Percentiles rank a stretch among this genome's conserved stretches.
Conservation (phyloP, 2,113 vertebrate species). For the Tichodroma muraria region DNA sequence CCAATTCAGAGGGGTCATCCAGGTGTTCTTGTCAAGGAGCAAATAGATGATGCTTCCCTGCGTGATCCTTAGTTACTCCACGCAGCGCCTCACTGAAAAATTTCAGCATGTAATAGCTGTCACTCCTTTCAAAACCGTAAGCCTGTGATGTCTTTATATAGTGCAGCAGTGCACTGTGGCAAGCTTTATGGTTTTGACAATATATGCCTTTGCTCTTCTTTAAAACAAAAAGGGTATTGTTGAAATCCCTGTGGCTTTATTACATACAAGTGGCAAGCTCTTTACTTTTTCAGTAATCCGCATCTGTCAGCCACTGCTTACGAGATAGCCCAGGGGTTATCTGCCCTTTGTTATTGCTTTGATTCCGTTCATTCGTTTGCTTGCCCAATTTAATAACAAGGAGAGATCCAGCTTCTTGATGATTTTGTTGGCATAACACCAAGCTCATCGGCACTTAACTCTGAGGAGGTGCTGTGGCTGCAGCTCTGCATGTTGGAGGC, state of each 20-base stretch:
- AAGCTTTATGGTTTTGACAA: conserved; percentile 58
- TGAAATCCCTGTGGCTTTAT: conserved; percentile 60
- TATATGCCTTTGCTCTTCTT: conserved; percentile 51
- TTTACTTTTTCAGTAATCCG: conserved; percentile 61
- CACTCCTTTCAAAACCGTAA: conserved; percentile 26
- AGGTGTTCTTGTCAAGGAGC: conserved; percentile 41
- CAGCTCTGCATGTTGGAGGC: background rate
- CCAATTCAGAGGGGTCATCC: conserved; percentile 30
- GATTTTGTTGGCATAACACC: conserved; percentile 48
- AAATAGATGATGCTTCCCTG: conserved; percentile 36
- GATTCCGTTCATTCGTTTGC: conserved; percentile 59
- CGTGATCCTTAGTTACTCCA: conserved; percentile 14
- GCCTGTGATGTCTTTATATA: conserved; percentile 61
- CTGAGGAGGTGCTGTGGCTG: background rate
- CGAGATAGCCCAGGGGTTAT: conserved; percentile 43
- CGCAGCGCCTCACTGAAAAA: background rate
- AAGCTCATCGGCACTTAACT: conserved; percentile 24
- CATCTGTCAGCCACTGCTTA: conserved; percentile 64
- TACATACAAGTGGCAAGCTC: conserved; percentile 60
- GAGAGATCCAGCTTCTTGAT: conserved; percentile 48
- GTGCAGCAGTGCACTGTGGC: conserved; percentile 40
- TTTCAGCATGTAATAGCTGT: conserved; percentile 53
- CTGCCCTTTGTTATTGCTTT: conserved; percentile 60
- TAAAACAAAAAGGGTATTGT: conserved; percentile 54
- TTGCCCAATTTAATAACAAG: conserved; percentile 60